Percentiles rank a stretch among this genome's conserved stretches.
These are phyloP conservation scores for Agrypnia vestita DNA, from an alignment of 1,140 invertebrate genomes.

Conservation along the genomic window DNA sequence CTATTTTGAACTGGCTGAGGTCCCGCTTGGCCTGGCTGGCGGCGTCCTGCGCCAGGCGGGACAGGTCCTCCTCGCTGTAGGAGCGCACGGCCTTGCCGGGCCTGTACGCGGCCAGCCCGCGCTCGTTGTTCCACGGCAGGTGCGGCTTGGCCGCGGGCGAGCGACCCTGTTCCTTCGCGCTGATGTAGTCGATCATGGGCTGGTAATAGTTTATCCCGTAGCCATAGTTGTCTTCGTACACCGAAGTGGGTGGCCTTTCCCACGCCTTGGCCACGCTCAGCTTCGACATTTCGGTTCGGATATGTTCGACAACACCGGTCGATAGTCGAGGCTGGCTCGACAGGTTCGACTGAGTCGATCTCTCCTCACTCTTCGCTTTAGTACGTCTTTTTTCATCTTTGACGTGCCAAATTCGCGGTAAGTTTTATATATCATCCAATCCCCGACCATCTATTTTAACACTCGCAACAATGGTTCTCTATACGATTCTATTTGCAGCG, in stretches of 20 bases:
- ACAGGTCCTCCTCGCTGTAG: slow-evolving; percentile 78
- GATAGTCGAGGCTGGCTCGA: slow-evolving; percentile 36
- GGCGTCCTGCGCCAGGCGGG: slow-evolving; percentile 76
- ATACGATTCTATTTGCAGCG: slow-evolving; percentile 50
- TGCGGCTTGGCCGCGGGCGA: slow-evolving; percentile 74
- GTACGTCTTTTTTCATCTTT: slow-evolving; percentile 65
- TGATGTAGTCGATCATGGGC: slow-evolving; percentile 88
- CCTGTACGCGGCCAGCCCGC: slow-evolving; percentile 76
- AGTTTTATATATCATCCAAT: slow-evolving; percentile 37
- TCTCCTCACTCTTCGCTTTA: slow-evolving; percentile 63
- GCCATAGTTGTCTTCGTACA: slow-evolving; percentile 86
- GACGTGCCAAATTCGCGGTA: slow-evolving; percentile 64
- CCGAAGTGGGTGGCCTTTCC: slow-evolving; percentile 76
- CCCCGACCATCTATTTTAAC: slow-evolving; percentile 32
- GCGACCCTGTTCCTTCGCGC: slow-evolving; percentile 72
- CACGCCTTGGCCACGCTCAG: slow-evolving; percentile 63
- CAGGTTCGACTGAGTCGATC: slow-evolving; percentile 43
- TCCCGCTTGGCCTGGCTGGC: slow-evolving; percentile 80
- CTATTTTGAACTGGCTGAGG: slow-evolving; percentile 75
- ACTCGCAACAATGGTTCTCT: slow-evolving; percentile 25
- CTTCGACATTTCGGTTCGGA: slow-evolving; percentile 38
- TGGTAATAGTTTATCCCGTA: slow-evolving; percentile 87
- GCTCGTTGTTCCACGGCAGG: slow-evolving; percentile 83
- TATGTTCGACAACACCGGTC: slow-evolving; percentile 4
- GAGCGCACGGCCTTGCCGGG: slow-evolving; percentile 73